A percentile compares a stretch with the other conserved stretches of the same genome.
Conservation (phyloP, 2,888 invertebrate species). For the Acrobasis repandana region DNA sequence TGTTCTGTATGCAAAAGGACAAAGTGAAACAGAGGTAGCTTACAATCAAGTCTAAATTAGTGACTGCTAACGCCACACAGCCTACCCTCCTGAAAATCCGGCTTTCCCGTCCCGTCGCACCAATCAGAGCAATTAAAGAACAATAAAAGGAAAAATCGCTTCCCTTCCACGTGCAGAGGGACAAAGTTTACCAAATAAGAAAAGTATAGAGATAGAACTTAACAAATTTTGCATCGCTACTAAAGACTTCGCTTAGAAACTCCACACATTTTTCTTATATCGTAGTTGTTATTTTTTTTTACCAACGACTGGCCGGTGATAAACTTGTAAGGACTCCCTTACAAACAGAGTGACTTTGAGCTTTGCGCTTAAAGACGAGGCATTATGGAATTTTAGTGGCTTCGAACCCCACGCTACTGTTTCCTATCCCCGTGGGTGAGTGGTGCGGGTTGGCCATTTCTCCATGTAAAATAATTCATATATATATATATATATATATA, state of each 20-base stretch:
- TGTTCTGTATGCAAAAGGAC: slow-evolving; percentile 15
- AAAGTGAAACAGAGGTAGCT: slow-evolving; percentile 35
- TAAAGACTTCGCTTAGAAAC: too few relatives aligned
- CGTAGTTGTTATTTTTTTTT: too few relatives aligned
- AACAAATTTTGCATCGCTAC: neutral
- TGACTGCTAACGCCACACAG: slow-evolving; percentile 50
- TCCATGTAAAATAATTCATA: too few relatives aligned
- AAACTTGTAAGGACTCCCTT: too few relatives aligned
- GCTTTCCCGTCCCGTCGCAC: slow-evolving; percentile 66
- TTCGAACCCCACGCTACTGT: too few relatives aligned
- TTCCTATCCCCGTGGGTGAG: too few relatives aligned
- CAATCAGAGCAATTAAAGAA: slow-evolving; percentile 75
- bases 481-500: too few relatives aligned
- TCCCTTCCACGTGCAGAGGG: slow-evolving; percentile 42
- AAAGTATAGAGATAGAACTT: neutral
- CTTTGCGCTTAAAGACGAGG: neutral
- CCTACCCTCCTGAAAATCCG: slow-evolving; percentile 59
- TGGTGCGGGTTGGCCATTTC: too few relatives aligned
- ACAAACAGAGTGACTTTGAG: too few relatives aligned
- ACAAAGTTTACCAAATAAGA: neutral
- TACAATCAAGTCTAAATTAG: slow-evolving; percentile 60
- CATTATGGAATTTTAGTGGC: too few relatives aligned
- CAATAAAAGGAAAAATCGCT: slow-evolving; percentile 59
- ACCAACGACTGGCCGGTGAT: too few relatives aligned
- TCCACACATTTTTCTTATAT: too few relatives aligned